phyloP scores from a whole-genome alignment of 2,797 vertebrate species.

The Spea hammondii region DNA sequence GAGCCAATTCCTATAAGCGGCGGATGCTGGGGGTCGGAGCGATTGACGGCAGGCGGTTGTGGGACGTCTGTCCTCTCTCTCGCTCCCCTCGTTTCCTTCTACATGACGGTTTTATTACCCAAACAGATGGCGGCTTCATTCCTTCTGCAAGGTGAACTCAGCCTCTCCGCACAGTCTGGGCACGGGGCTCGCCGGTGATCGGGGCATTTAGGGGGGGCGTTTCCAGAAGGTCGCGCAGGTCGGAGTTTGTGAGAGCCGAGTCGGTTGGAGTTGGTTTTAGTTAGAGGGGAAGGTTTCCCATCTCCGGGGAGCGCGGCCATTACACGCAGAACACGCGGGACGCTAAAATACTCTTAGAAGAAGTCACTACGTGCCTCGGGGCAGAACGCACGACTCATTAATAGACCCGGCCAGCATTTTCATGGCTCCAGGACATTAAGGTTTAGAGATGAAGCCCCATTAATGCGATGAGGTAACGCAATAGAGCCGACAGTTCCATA shows the following conservation, averaged over 20 bases:
- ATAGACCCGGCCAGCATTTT: no score
- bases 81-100: constrained; percentile 19
- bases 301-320: no score
- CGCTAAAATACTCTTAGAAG: no score
- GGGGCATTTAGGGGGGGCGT: not conserved
- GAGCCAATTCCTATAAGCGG: not conserved
- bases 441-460: no score
- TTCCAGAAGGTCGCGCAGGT: not conserved
- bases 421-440: no score
- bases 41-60: constrained; percentile 15
- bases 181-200: not conserved
- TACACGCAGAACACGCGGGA: no score
- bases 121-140: constrained; percentile 47
- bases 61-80: not conserved
- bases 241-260: not conserved
- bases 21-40: constrained; percentile 9
- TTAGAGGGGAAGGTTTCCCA: no score
- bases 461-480: no score
- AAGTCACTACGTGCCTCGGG: no score
- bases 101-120: constrained; percentile 32
- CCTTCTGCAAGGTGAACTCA: constrained; percentile 45
- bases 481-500: no score
- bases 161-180: constrained; percentile 22
- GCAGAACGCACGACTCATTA: no score
- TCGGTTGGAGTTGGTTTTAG: not conserved